A percentile compares a stretch with the other conserved stretches of the same genome.
Conservation (phyloP, 2,888 invertebrate species). For the Hemistola chrysoprasaria region DNA sequence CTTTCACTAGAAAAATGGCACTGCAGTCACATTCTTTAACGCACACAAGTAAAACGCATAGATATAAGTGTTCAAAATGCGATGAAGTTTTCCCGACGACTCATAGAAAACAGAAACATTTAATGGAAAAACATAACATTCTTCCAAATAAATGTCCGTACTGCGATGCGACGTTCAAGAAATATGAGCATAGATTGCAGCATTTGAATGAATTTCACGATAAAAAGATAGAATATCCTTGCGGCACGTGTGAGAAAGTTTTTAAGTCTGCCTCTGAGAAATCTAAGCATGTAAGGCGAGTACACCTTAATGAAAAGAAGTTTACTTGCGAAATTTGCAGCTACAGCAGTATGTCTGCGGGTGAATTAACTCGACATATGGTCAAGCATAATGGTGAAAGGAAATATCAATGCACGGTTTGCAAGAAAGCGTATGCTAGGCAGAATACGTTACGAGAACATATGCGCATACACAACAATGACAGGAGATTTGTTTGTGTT, state of each 20-base stretch:
- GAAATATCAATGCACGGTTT: constrained; percentile 36
- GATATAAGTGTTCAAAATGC: constrained; percentile 56
- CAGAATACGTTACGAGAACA: constrained; percentile 36
- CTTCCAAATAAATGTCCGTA: constrained; percentile 34
- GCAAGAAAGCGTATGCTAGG: constrained; percentile 11
- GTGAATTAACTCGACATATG: constrained; percentile 56
- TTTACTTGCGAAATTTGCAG: constrained; percentile 54
- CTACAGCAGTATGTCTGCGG: constrained; percentile 55
- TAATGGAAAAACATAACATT: constrained; percentile 46
- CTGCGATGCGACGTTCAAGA: constrained; percentile 42
- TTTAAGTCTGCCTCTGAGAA: constrained; percentile 51
- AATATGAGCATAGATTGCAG: constrained; percentile 43
- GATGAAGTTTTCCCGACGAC: constrained; percentile 47
- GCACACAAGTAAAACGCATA: constrained; percentile 7
- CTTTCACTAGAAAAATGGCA: constrained; percentile 26
- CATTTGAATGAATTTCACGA: constrained; percentile 28
- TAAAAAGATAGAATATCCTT: constrained; percentile 56
- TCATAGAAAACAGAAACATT: constrained; percentile 48
- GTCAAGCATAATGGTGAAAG: constrained; percentile 55
- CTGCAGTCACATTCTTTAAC: constrained; percentile 9
- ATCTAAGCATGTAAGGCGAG: constrained; percentile 57
- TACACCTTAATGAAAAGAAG: constrained; percentile 56
- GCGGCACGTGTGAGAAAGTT: constrained; percentile 58
- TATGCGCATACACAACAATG: constrained; percentile 14
- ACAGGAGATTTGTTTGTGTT: constrained; percentile 31